These are phyloP conservation scores for Listrodromus nycthemerus DNA, from an alignment of 2,888 invertebrate genomes.

Conservation along the genomic window DNA sequence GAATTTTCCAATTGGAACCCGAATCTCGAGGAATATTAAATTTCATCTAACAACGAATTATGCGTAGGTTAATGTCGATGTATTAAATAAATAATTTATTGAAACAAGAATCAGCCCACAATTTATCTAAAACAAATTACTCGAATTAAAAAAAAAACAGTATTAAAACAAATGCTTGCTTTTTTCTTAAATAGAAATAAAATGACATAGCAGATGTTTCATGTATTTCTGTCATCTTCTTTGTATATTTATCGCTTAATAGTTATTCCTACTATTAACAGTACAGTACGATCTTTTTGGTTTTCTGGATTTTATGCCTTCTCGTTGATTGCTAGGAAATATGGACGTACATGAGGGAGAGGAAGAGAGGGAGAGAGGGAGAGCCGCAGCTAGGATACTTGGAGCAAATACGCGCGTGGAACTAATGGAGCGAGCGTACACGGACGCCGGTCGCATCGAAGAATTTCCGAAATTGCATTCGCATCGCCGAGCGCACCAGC, in stretches of 20 bases:
- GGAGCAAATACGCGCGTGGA: conserved; percentile 39
- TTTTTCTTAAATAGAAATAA: background rate
- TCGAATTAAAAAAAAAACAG: background rate
- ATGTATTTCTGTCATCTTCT: background rate
- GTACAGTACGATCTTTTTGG: background rate
- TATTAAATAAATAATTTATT: background rate
- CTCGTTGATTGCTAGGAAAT: conserved; percentile 31
- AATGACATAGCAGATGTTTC: background rate
- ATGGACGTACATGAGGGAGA: background rate
- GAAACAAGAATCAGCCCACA: conserved; percentile 3
- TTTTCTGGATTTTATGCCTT: background rate
- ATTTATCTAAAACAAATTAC: background rate
- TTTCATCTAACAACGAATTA: background rate
- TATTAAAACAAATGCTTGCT: background rate
- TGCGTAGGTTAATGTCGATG: background rate
- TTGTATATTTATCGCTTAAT: too few species aligned
- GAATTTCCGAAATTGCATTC: conserved; percentile 50
- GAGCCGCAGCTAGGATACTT: conserved; percentile 18
- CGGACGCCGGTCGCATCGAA: conserved; percentile 18
- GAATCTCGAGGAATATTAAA: too few species aligned
- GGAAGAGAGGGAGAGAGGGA: too few species aligned
- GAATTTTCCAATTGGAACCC: too few species aligned
- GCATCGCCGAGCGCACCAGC: conserved; percentile 28
- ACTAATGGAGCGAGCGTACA: conserved; percentile 36
- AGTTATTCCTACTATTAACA: background rate